These are phyloP conservation scores for Leptinotarsa undecemlineata DNA, from an alignment of 1,140 invertebrate species.

Conservation along the genomic window DNA sequence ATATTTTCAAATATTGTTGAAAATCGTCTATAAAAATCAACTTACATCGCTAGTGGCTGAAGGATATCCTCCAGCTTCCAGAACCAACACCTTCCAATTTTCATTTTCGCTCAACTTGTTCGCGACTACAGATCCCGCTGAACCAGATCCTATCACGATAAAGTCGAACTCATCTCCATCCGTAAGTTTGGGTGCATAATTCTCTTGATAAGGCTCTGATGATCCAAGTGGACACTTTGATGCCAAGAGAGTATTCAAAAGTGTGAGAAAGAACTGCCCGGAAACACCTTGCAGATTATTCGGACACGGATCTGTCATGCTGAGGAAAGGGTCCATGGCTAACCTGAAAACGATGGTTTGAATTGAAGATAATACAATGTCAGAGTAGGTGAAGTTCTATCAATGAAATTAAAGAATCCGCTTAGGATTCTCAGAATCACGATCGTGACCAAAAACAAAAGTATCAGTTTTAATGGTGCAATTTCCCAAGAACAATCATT, in stretches of 20 bases:
- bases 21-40: not conserved
- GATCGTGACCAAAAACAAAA: too few relatives aligned
- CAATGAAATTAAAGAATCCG: too few relatives aligned
- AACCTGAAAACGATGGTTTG: too few relatives aligned
- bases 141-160: slow-evolving; percentile 43
- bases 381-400: too few relatives aligned
- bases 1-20: too few relatives aligned
- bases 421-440: too few relatives aligned
- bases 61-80: slow-evolving; percentile 44
- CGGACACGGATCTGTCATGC: slow-evolving; percentile 29
- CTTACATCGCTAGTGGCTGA: slow-evolving; percentile 39
- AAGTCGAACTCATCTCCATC: slow-evolving; percentile 45
- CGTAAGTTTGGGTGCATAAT: slow-evolving; percentile 27
- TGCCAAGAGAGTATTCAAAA: slow-evolving; percentile 33
- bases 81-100: slow-evolving; percentile 39
- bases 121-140: slow-evolving; percentile 42
- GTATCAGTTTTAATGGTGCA: too few relatives aligned
- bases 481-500: too few relatives aligned
- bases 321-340: not conserved
- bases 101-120: slow-evolving; percentile 40
- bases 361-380: too few relatives aligned
- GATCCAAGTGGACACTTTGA: slow-evolving; percentile 33
- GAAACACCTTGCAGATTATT: slow-evolving; percentile 28
- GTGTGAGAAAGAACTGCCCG: slow-evolving; percentile 38
- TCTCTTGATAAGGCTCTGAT: slow-evolving; percentile 30